Conservation (phyloP, 92 coral and sea anemone species). For the Bergia puertoricense region DNA sequence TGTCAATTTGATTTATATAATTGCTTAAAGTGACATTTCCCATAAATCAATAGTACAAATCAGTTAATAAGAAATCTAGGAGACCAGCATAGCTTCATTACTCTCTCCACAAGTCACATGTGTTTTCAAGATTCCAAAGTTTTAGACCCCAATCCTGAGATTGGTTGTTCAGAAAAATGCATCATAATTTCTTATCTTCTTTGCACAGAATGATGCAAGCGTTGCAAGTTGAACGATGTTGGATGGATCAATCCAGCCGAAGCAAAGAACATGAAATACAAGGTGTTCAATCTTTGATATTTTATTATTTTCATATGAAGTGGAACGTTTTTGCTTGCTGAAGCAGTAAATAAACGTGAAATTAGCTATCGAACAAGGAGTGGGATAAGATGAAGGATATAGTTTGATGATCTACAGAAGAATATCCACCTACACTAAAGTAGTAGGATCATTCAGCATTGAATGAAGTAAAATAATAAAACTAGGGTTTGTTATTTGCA, state of each 20-base stretch:
- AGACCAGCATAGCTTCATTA: no score
- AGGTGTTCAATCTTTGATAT: conserved; percentile 9
- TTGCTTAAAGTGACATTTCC: no score
- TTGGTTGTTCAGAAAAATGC: conserved; percentile 13
- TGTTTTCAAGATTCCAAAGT: conserved; percentile 7
- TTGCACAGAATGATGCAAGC: conserved; percentile 7
- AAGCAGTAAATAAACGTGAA: conserved; percentile 9
- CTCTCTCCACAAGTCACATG: conserved; percentile 5
- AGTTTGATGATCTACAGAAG: conserved; percentile 13
- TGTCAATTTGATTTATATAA: no score
- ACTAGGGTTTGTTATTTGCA: neutral
- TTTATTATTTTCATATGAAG: conserved; percentile 7
- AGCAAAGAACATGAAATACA: conserved; percentile 5
- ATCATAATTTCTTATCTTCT: conserved; percentile 9
- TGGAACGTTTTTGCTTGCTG: conserved; percentile 14
- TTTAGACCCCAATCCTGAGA: conserved; percentile 11
- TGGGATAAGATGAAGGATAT: conserved; percentile 10
- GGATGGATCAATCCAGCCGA: conserved; percentile 12
- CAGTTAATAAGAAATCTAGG: no score
- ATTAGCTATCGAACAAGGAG: conserved; percentile 8
- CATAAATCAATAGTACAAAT: no score
- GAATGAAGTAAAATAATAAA: conserved; percentile 10
- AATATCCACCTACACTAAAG: conserved; percentile 10
- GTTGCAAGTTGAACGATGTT: conserved; percentile 10
- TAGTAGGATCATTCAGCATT: neutral